Evolutionary conservation across 2,888 invertebrate species (phyloP), one percentile per base, ranked within the genome.

Genomic region (Spialia ferax): DNA sequence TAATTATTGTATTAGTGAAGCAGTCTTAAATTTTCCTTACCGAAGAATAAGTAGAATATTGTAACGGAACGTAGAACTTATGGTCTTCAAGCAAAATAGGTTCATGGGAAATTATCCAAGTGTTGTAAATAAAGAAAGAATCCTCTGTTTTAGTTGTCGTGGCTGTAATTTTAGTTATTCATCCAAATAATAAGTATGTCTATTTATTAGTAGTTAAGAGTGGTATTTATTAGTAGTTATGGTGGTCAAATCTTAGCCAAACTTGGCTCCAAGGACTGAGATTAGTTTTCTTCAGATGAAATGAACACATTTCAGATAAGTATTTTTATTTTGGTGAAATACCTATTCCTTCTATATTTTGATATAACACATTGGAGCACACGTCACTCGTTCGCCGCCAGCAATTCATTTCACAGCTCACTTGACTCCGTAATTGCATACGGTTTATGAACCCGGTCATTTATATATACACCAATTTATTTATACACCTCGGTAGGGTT

Each of bases 381-480:
- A 70, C 70, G 69, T 61, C 71, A 69, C 54, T 50, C 42, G 61
- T 55, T 50, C 66, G 69, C 63, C 68, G 63, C 61, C 64, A 71
- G 74, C 75, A 81, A 73, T 75, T 77, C 75, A 91, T 91, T 92
- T 87, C 86, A 83, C 87, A 88, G 84, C 79, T 86, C 83, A 79
- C 78, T 87, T 87, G 82, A 71, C 77, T 63, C 83, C 71, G 78
- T 91, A 90, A 92, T 90, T 88, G 82, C 80, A 74, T 73, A 72
- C 74, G 76, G 76, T 75, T 80, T 76, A 79, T 75, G 74, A 74
- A 79, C 76, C 76, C 77, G 77, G 79, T 79, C 78, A 78, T 83
- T 81, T 35, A 35, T 78, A 23, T 74, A 77, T 81, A 82, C 78
- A 77, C 69, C 70, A 70, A 55, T 55, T 63, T 62, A 55, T 55